A percentile compares a stretch with the other conserved stretches of the same genome.
Evolutionary conservation across 2,113 vertebrate genomes (phyloP).

Genomic region (Pedionomus torquatus): DNA sequence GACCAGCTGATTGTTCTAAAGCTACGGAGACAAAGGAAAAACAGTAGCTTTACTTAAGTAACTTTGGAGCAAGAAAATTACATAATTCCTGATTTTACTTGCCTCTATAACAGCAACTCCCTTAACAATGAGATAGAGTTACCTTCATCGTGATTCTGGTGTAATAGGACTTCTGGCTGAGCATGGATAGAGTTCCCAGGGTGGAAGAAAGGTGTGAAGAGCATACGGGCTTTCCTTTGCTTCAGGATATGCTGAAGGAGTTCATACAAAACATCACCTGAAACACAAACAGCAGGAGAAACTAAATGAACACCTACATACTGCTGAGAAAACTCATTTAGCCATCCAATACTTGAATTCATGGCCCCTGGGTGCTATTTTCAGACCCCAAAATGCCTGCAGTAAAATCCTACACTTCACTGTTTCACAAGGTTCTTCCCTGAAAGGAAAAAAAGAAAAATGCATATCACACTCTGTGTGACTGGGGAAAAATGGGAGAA

Average conservation of each 20-base stretch:
- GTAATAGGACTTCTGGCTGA: slow-evolving; percentile 82
- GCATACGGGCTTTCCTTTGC: slow-evolving; percentile 89
- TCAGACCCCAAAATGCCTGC: neutral
- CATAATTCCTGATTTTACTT: neutral
- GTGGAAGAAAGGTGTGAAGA: slow-evolving; percentile 89
- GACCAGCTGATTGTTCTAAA: neutral
- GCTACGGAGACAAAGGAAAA: neutral
- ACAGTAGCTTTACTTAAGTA: neutral
- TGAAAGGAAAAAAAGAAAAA: neutral
- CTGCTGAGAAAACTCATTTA: slow-evolving; percentile 8
- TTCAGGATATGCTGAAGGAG: slow-evolving; percentile 98
- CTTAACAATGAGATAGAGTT: slow-evolving; percentile 42
- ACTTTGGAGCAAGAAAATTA: neutral
- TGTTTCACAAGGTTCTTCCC: neutral
- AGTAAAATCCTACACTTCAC: neutral
- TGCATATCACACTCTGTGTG: neutral
- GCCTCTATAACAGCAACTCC: neutral
- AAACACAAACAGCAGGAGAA: slow-evolving; percentile 37
- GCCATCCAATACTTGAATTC: neutral
- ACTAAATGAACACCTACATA: slow-evolving; percentile 23
- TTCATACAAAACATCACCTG: slow-evolving; percentile 97
- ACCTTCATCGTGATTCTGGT: slow-evolving; percentile 95
- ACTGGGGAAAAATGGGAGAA: neutral
- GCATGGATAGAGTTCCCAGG: slow-evolving; percentile 90
- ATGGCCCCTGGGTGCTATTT: slow-evolving; percentile 18